phyloP scores from a whole-genome alignment of 2,113 vertebrate genomes.

The Ornithorhynchus anatinus region DNA sequence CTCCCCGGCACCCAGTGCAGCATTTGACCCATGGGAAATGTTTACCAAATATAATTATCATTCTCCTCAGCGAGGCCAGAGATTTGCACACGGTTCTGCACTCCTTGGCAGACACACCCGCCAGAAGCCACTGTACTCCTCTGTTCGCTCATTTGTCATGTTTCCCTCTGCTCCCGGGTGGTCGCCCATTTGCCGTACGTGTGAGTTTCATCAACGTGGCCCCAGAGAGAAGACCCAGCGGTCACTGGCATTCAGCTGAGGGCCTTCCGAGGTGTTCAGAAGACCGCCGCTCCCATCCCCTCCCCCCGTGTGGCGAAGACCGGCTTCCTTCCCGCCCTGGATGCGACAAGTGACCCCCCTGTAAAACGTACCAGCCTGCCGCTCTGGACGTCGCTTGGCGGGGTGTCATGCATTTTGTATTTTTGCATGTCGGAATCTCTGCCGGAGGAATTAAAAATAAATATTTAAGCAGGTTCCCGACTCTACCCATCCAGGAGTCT shows the following conservation, averaged over 20 bases:
- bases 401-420: conserved; percentile 49
- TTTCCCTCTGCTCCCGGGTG: too few relatives aligned
- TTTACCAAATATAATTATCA: too few relatives aligned
- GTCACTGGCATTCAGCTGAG: not conserved
- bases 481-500: conserved; percentile 40
- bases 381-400: conserved; percentile 41
- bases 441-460: conserved; percentile 61
- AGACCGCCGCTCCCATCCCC: not conserved
- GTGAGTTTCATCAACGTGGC: too few relatives aligned
- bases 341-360: conserved; percentile 1
- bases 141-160: too few relatives aligned
- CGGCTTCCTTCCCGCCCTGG: not conserved
- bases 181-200: too few relatives aligned
- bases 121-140: too few relatives aligned
- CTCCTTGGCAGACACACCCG: too few relatives aligned
- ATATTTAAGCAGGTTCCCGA: conserved; percentile 60
- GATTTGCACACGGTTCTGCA: too few relatives aligned
- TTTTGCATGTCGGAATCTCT: conserved; percentile 52
- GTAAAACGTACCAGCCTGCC: conserved; percentile 23
- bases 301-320: not conserved
- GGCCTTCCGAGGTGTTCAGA: not conserved
- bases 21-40: too few relatives aligned
- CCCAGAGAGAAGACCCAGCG: too few relatives aligned
- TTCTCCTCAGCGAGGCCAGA: too few relatives aligned
- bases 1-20: too few relatives aligned